phyloP scores from a whole-genome alignment of 2,113 vertebrate species.

The Pygoscelis antarcticus region DNA sequence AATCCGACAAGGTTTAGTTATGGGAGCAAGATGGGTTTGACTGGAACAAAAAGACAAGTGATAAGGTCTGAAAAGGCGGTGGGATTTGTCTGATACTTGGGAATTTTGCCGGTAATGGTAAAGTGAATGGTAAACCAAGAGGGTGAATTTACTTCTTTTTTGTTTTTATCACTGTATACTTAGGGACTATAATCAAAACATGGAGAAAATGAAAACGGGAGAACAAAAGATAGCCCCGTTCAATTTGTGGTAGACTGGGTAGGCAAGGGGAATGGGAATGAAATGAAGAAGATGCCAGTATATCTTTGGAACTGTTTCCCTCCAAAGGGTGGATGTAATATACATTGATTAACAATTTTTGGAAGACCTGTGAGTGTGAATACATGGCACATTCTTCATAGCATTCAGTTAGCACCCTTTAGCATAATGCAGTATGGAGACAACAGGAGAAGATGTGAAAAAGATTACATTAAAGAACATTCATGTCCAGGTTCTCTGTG shows the following conservation, averaged over 20 bases:
- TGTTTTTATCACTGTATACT: neutral
- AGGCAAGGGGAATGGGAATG: neutral
- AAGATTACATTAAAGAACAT: neutral
- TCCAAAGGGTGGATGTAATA: fast-evolving
- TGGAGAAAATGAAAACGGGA: neutral
- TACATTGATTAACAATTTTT: neutral
- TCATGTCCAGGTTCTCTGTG: neutral
- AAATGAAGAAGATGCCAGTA: neutral
- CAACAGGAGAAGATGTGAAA: neutral
- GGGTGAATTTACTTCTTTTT: neutral
- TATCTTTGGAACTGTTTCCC: neutral
- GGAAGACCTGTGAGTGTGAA: neutral
- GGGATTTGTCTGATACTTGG: neutral
- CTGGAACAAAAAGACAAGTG: neutral
- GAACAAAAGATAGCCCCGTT: neutral
- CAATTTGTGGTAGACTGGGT: neutral
- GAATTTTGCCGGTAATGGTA: neutral
- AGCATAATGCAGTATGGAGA: neutral
- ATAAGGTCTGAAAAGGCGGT: neutral
- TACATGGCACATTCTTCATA: neutral
- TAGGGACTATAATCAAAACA: neutral
- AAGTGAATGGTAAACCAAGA: neutral
- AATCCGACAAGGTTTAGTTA: neutral
- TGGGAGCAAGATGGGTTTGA: neutral
- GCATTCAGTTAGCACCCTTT: neutral